phyloP scores from a whole-genome alignment of 64 coral and sea anemone genomes.

The Montipora efflorescens region DNA sequence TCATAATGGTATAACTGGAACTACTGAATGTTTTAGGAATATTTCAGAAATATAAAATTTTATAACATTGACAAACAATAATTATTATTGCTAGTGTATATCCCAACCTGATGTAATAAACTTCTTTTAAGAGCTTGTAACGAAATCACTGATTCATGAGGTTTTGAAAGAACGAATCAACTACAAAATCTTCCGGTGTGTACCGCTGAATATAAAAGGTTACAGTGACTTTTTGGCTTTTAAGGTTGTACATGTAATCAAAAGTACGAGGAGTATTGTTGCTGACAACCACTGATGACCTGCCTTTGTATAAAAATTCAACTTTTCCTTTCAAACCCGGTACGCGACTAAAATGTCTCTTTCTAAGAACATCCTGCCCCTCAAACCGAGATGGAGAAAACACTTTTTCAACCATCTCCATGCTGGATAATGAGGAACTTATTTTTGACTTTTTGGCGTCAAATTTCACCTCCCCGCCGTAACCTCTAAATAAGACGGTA shows the following conservation, averaged over 20 bases:
- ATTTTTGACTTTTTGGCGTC: no score
- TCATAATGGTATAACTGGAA: not conserved
- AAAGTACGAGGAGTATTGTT: slow-evolving; percentile 25
- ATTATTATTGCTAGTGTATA: not conserved
- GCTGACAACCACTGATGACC: slow-evolving; percentile 19
- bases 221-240: slow-evolving; percentile 33
- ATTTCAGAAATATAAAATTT: no score
- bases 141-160: slow-evolving; percentile 9
- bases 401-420: slow-evolving; percentile 10
- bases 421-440: not conserved
- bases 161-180: slow-evolving; percentile 11
- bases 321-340: not conserved
- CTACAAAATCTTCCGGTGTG: slow-evolving; percentile 32
- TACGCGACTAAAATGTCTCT: not conserved
- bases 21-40: not conserved
- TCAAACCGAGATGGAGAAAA: slow-evolving; percentile 47
- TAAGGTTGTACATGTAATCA: slow-evolving; percentile 8
- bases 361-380: slow-evolving; percentile 3
- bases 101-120: not conserved
- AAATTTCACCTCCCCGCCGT: no score
- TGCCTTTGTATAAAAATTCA: not conserved
- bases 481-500: no score
- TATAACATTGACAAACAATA: no score
- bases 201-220: slow-evolving; percentile 55
- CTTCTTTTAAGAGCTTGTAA: not conserved